Evolutionary conservation across 2,888 invertebrate species (phyloP).

Genomic region (Acronicta psi): DNA sequence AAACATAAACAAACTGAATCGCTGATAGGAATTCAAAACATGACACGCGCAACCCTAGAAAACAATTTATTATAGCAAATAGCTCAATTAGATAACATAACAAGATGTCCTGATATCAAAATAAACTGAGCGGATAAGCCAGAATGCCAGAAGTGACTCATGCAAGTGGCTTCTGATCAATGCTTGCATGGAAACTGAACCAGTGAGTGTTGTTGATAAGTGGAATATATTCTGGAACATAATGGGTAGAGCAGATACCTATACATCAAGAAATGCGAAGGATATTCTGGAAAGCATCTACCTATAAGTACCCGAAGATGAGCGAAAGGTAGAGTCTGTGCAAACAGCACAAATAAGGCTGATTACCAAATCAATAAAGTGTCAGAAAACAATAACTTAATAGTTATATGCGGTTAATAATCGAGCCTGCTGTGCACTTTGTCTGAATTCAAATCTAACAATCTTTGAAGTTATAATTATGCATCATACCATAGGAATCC

Average conservation of each 20-base stretch:
- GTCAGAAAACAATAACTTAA: too few species aligned
- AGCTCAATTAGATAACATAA: constrained; percentile 22
- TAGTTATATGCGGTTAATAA: too few species aligned
- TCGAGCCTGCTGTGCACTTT: too few species aligned
- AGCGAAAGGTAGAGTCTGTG: too few species aligned
- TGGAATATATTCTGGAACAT: not conserved
- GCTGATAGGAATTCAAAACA: constrained; percentile 1
- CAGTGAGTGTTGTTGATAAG: constrained; percentile 5
- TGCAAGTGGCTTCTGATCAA: constrained; percentile 27
- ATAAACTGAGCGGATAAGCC: constrained; percentile 18
- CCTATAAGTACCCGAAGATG: too few species aligned
- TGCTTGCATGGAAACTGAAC: constrained; percentile 22
- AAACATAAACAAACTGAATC: constrained; percentile 2
- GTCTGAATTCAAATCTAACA: too few species aligned
- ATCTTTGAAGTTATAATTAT: not conserved
- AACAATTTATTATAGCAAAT: constrained; percentile 20
- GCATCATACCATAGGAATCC: too few species aligned
- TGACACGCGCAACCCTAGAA: not conserved
- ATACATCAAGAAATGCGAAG: not conserved
- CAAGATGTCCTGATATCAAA: constrained; percentile 24
- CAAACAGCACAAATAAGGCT: too few species aligned
- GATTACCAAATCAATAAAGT: too few species aligned
- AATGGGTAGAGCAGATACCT: not conserved
- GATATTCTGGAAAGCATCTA: not conserved
- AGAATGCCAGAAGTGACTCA: constrained; percentile 34